Percentiles rank a stretch among this genome's conserved stretches.
Conservation (phyloP, 2,113 vertebrate genomes). For the Fregata magnificens region DNA sequence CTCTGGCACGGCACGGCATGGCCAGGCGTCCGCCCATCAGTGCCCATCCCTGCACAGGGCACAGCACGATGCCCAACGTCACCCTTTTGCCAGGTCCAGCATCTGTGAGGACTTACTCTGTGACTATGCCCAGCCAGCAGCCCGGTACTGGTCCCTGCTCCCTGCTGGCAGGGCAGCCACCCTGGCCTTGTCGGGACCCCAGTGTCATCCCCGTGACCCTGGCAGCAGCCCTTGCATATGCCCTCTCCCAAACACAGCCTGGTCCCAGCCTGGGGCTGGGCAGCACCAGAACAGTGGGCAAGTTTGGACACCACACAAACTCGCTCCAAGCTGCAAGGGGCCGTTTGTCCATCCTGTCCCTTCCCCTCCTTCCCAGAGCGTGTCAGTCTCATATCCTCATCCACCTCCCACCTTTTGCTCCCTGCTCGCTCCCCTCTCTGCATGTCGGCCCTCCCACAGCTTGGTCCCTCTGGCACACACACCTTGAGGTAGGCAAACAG, state of each 20-base stretch:
- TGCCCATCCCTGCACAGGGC: not conserved
- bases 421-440: not conserved
- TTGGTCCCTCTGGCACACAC: not conserved
- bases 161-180: not conserved
- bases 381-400: not conserved
- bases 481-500: not conserved
- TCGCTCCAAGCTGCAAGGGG: not conserved
- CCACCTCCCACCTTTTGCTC: not conserved
- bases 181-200: rapidly evolving
- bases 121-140: not conserved
- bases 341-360: not conserved
- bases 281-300: not conserved
- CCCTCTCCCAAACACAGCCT: not conserved
- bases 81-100: not conserved
- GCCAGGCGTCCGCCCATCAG: not conserved
- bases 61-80: not conserved
- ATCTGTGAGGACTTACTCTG: not conserved
- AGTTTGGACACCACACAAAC: not conserved
- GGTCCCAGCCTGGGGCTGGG: not conserved
- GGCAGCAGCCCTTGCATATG: not conserved
- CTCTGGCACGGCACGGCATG: rapidly evolving
- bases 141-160: not conserved
- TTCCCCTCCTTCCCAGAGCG: not conserved
- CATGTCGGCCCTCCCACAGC: not conserved
- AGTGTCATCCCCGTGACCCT: rapidly evolving